phyloP scores from a whole-genome alignment of 2,797 vertebrate species.

The Pangasius djambal region DNA sequence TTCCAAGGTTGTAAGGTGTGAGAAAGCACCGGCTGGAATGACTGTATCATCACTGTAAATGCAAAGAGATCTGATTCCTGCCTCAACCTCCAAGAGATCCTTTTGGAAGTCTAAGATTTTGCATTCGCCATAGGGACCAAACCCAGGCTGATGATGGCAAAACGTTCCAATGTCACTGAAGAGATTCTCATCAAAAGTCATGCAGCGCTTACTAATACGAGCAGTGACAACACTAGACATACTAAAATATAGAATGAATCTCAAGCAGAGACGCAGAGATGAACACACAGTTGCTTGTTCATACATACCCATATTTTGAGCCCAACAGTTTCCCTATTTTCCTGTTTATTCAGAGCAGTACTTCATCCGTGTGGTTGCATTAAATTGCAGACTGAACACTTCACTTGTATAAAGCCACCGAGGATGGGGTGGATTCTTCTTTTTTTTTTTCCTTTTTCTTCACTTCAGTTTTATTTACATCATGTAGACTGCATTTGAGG shows the following conservation, averaged over 20 bases:
- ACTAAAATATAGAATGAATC: conserved; percentile 6
- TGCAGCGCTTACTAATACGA: conserved; percentile 40
- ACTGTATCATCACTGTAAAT: conserved; percentile 3
- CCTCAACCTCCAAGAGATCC: conserved; percentile 43
- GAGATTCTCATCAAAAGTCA: conserved; percentile 49
- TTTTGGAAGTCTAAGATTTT: conserved; percentile 36
- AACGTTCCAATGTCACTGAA: conserved; percentile 36
- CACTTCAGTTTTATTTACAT: conserved; percentile 12
- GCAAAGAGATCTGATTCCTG: conserved; percentile 42
- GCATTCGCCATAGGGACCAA: conserved; percentile 51
- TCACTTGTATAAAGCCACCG: background rate
- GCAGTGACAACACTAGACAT: conserved; percentile 23
- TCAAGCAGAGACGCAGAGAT: background rate
- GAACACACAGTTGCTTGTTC: background rate
- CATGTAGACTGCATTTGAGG: background rate
- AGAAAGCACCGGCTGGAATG: conserved; percentile 48
- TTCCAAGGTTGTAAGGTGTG: conserved; percentile 42
- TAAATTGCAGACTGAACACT: background rate
- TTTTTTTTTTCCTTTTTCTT: too few species aligned
- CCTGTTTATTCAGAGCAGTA: background rate
- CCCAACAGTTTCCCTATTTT: background rate
- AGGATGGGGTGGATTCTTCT: background rate
- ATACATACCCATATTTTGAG: conserved; percentile 26
- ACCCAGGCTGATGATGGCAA: conserved; percentile 15
- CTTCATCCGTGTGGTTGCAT: background rate